phyloP scores from a whole-genome alignment of 2,797 vertebrate species.

The Myotis findleyi region DNA sequence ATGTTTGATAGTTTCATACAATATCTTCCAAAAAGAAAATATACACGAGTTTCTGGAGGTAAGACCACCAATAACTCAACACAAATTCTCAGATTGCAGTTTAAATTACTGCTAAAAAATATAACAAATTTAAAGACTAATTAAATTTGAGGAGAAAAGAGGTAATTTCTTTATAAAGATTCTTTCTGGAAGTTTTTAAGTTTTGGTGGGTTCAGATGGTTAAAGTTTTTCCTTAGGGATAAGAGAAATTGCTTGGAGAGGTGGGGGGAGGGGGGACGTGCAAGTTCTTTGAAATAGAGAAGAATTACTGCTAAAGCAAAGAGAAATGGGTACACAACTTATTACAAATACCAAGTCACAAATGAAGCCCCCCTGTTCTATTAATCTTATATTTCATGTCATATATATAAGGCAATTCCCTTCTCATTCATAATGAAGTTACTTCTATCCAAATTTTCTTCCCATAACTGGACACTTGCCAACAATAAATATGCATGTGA shows the following conservation, averaged over 20 bases:
- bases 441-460: constrained; percentile 30
- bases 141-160: not conserved
- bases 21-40: not conserved
- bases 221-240: not conserved
- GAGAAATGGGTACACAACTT: not conserved
- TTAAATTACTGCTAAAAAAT: constrained; percentile 10
- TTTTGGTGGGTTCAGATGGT: not conserved
- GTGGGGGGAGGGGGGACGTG: not conserved
- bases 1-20: not conserved
- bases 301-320: constrained; percentile 32
- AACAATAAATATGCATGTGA: not conserved
- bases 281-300: constrained; percentile 34
- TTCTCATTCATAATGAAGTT: not conserved
- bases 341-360: constrained; percentile 7
- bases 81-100: not conserved
- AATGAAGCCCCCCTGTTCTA: not conserved
- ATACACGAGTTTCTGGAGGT: not conserved
- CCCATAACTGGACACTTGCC: not conserved
- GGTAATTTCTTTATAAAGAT: not conserved
- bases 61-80: constrained; percentile 39
- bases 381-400: not conserved
- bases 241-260: not conserved
- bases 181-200: not conserved
- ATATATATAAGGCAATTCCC: not conserved
- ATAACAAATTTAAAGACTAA: not conserved